Evolutionary conservation across 2,888 invertebrate species (phyloP), one percentile per base, ranked within the genome.

Genomic region (Lycophotia porphyrea): DNA sequence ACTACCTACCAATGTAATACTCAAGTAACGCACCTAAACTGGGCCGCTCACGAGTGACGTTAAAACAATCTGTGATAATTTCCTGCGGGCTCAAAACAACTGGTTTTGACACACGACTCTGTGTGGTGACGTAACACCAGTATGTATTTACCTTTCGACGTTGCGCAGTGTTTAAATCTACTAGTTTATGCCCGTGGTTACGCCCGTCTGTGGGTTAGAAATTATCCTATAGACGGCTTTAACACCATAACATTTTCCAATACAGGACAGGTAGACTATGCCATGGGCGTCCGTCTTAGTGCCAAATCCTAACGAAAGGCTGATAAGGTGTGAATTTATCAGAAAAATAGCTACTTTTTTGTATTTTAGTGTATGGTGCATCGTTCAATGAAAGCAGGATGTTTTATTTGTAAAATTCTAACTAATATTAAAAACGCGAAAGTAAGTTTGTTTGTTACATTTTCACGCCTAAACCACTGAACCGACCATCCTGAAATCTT

Each of bases 61-160:
- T 75, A 67, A 76, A 82, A 87, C 86, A 81, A 85, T 84, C 81
- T 69, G 85, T 72, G 85, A 81, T 87, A 86, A 90, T 90, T 89
- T 88, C 89, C 89, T 86, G 88, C 60, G 75, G 76, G 80, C 77
- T 77, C 71, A 11, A 76, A 78, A 73, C 82, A 71, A 70, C 76
- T 74, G 77, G 65, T 75, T 82, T 81, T 82, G 80, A 85, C 81
- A 82, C 49, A 74, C 52, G 49, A 47, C 71, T 36, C 34, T 64
- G 65, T 77, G 78, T 27, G 67, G 71, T 82, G 82, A 84, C 84
- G 69, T 74, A 61, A 79, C 71, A 36, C 64, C 69, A 77, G 78
- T 80, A 79, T 64, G 69, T 74, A 80, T 85, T 82, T 79, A 82
- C 52, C 76, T 80, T 58, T 73, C 18, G 63, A 55, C 49, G 15